A percentile compares a stretch with the other conserved stretches of the same genome.
Conservation (phyloP, 2,888 invertebrate genomes). For the Tridacna gigas region DNA sequence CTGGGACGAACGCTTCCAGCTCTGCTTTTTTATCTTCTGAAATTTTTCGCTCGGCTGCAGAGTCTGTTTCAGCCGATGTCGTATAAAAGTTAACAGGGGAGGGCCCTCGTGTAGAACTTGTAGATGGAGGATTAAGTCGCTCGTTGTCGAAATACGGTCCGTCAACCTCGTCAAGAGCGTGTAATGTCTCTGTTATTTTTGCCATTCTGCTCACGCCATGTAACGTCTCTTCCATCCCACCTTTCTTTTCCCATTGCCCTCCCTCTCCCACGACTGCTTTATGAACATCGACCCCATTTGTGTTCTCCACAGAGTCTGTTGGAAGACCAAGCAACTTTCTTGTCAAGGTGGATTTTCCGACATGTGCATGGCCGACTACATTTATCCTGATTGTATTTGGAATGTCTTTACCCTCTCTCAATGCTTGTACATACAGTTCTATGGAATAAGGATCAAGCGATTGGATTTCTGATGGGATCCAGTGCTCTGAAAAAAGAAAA, state of each 20-base stretch:
- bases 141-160: background rate
- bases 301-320: conserved; percentile 20
- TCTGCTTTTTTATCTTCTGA: conserved; percentile 10
- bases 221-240: background rate
- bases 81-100: background rate
- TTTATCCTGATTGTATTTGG: conserved; percentile 9
- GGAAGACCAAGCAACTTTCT: conserved; percentile 15
- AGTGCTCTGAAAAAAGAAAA: conserved; percentile 13
- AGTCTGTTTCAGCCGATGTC: background rate
- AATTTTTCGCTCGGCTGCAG: background rate
- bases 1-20: background rate
- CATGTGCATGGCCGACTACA: conserved; percentile 24
- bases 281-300: conserved; percentile 33
- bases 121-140: background rate
- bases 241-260: conserved; percentile 10
- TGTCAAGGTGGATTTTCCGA: conserved; percentile 24
- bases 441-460: conserved; percentile 18
- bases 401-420: conserved; percentile 12
- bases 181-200: background rate
- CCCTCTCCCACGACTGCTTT: background rate
- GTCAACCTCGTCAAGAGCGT: too few relatives aligned
- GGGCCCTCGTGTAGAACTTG: background rate
- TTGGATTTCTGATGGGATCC: conserved; percentile 22
- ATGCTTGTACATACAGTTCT: conserved; percentile 20
- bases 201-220: conserved; percentile 1